phyloP scores from a whole-genome alignment of 2,797 vertebrate species.

The Cacajao melanocephalus region DNA sequence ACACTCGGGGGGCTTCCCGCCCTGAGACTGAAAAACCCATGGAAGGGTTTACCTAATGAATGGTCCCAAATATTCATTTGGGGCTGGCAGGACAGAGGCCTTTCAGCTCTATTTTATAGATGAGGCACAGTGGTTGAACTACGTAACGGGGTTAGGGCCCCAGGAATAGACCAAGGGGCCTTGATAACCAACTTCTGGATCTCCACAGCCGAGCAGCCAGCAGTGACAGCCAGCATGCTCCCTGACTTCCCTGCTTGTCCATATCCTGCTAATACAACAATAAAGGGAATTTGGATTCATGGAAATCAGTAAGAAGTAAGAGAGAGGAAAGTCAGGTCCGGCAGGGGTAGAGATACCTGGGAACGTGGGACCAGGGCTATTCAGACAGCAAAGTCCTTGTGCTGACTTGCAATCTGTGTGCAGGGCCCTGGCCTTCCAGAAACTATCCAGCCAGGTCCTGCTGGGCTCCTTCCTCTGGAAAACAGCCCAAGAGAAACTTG shows the following conservation, averaged over 20 bases:
- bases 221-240: not conserved
- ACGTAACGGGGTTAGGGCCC: not conserved
- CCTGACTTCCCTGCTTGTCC: not conserved
- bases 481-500: not conserved
- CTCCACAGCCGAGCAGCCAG: not conserved
- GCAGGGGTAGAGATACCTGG: not conserved
- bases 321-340: too few relatives aligned
- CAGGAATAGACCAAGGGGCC: not conserved
- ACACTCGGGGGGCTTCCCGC: not conserved
- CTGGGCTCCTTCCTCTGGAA: not conserved
- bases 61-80: too few relatives aligned
- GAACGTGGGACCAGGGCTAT: accelerated
- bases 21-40: not conserved
- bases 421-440: not conserved
- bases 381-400: not conserved
- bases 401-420: accelerated
- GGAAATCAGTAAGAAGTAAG: not conserved
- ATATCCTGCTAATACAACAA: not conserved
- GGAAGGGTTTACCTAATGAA: not conserved
- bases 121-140: not conserved
- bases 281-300: not conserved
- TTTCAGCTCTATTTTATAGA: not conserved
- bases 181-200: too few relatives aligned
- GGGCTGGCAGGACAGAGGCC: not conserved
- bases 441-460: too few relatives aligned